Evolutionary conservation across 2,888 invertebrate species (phyloP).

Genomic region (Conistra vaccinii): DNA sequence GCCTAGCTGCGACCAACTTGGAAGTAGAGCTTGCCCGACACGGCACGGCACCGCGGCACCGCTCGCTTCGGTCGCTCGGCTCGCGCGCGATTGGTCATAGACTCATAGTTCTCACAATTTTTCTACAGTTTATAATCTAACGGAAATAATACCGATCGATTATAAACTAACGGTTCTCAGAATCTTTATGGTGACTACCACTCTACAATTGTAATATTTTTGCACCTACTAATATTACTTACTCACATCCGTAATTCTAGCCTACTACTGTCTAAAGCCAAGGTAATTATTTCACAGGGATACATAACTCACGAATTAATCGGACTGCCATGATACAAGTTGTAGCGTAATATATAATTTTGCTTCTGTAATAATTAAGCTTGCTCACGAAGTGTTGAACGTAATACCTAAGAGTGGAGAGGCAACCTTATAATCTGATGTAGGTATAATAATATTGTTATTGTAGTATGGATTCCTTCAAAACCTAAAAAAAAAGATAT

Average conservation of each 20-base stretch:
- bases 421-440: too few species aligned
- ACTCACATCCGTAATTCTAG: constrained; percentile 34
- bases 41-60: too few species aligned
- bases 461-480: neutral
- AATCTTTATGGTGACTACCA: too few species aligned
- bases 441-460: neutral
- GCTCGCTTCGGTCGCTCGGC: too few species aligned
- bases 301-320: constrained; percentile 49
- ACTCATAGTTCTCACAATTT: too few species aligned
- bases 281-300: constrained; percentile 33
- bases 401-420: neutral
- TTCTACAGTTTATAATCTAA: too few species aligned
- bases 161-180: too few species aligned
- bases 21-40: too few species aligned
- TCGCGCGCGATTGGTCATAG: too few species aligned
- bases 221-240: neutral
- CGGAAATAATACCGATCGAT: too few species aligned
- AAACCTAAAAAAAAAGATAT: neutral
- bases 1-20: too few species aligned
- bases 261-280: constrained; percentile 17
- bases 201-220: constrained; percentile 3
- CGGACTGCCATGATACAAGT: constrained; percentile 11
- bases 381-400: constrained; percentile 29
- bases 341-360: constrained; percentile 33
- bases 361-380: constrained; percentile 3